Evolutionary conservation across 2,113 vertebrate genomes (phyloP), one percentile per base, ranked within the genome.

Genomic region (Saguinus midas): DNA sequence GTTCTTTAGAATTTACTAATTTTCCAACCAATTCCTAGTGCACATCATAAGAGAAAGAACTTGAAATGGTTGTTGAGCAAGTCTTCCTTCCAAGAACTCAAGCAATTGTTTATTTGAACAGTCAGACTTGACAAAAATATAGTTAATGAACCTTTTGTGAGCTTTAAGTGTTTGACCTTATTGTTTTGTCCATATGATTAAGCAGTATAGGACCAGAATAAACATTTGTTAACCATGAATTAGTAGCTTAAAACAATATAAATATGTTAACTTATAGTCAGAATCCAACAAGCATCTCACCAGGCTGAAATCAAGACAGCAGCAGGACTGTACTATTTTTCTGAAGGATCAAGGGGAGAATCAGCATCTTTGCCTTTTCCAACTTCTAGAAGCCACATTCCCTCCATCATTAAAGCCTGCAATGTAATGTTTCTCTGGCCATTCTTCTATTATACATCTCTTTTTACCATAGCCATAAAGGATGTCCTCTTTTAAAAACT

Each of bases 151-250:
- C n/a, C 64, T 91, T 88, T 90, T 68, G 92, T 95, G 80, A 81
- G 17, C 32, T 92, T 87, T 57, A 70, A 81, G 35, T 78, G 43
- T 6, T 25, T 95, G 76, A 5, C 70, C 12, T 88, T 82, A 45
- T 13, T 95, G n/a, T 91, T 96, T 88, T 94, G n/a, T 48, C n/a
- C 29, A 64, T 84, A n/a, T 48, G 64, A 76, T 32, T 61, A 75
- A 95, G 20, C 27, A 83, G 8, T 17, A 87, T 79, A 58, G 87
- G 43, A 35, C 23, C 50, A 93, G 61, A 17, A 57, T 37, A 93
- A 92, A 52, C 27, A 96, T 92, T 97, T 92, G 96, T 91, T 97
- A 88, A 93, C 43, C 27, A 86, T 27, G 88, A 78, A 79, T 80
- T 32, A 91, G 4, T 92, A 48, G 21, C n/a, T 82, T 94, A 90